Evolutionary conservation across 2,113 vertebrate species (phyloP).

Genomic region (Anseranas semipalmata): DNA sequence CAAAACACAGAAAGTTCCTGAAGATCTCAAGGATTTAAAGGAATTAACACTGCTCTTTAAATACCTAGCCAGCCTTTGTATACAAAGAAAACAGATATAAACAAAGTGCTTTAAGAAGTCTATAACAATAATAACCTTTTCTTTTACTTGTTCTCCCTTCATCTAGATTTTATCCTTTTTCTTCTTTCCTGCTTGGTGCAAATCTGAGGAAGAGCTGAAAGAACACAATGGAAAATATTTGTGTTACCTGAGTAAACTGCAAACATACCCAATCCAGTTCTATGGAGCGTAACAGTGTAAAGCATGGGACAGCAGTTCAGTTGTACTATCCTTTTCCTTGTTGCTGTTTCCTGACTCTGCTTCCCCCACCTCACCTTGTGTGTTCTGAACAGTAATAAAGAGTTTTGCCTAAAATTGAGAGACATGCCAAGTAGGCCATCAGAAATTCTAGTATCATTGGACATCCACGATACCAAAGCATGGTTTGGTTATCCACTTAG

Average conservation of each 20-base stretch:
- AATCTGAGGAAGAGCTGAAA: not conserved
- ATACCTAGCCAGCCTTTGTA: conserved; percentile 24
- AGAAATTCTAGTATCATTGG: not conserved
- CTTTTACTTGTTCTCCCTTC: not conserved
- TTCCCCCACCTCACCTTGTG: not conserved
- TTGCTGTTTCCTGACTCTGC: not conserved
- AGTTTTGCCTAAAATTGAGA: not conserved
- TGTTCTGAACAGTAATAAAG: not conserved
- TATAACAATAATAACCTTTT: not conserved
- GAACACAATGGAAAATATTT: not conserved
- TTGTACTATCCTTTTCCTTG: not conserved
- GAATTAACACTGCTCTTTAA: conserved; percentile 57
- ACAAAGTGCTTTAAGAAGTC: conserved; percentile 38
- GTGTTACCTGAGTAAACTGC: not conserved
- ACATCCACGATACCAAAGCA: not conserved
- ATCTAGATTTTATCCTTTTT: not conserved
- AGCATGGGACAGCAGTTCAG: not conserved
- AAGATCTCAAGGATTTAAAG: conserved; percentile 58
- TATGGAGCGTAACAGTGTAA: not conserved
- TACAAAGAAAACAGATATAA: conserved; percentile 70
- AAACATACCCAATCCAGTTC: not conserved
- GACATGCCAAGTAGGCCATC: not conserved
- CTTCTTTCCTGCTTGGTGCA: not conserved
- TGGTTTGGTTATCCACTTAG: not conserved
- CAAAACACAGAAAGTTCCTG: conserved; percentile 38